Evolutionary conservation across 2,797 vertebrate species (phyloP).

Genomic region (Schizopygopsis malacanthus): DNA sequence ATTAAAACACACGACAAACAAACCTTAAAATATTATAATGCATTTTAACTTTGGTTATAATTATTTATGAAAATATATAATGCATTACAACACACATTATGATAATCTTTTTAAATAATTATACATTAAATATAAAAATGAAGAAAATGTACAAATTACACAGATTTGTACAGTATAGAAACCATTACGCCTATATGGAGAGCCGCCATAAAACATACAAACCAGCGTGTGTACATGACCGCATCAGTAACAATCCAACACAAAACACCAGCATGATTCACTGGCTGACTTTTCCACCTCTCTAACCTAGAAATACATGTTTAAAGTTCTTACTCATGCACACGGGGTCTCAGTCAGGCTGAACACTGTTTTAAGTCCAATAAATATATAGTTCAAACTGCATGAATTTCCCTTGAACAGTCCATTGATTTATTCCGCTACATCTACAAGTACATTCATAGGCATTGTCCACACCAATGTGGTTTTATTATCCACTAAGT

Average conservation of each 20-base stretch:
- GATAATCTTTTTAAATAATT: too few species aligned
- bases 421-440: background rate
- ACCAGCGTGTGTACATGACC: background rate
- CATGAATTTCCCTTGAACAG: background rate
- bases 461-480: background rate
- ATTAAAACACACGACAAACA: too few species aligned
- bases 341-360: background rate
- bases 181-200: background rate
- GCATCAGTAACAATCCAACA: background rate
- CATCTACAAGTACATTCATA: background rate
- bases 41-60: too few species aligned
- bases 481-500: background rate
- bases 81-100: too few species aligned
- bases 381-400: background rate
- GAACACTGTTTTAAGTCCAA: background rate
- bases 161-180: background rate
- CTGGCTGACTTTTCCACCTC: slow-evolving; percentile 16
- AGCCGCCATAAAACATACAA: background rate
- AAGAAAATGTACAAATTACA: background rate
- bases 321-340: slow-evolving; percentile 30
- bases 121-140: background rate
- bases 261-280: slow-evolving; percentile 38
- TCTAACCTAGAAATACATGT: slow-evolving; percentile 18
- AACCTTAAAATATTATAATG: too few species aligned
- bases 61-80: too few species aligned